These are phyloP conservation scores for Arrhopalites spinosus DNA, from an alignment of 2,888 invertebrate genomes.

Conservation along the genomic window DNA sequence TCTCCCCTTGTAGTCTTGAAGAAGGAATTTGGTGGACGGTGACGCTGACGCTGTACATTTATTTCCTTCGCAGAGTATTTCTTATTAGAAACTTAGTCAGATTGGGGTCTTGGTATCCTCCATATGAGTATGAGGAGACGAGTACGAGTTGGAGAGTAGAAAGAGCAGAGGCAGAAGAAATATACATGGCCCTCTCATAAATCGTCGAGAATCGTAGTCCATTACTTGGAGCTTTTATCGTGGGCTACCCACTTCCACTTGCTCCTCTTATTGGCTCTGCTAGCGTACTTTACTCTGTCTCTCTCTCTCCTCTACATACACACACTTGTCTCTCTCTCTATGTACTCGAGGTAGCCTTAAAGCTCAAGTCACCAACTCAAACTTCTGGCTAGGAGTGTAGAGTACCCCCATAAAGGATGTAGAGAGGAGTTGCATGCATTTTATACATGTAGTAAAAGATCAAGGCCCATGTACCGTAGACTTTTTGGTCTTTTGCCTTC, in stretches of 20 bases:
- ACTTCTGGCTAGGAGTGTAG: no score
- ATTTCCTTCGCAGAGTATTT: background rate
- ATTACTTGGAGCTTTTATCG: slow-evolving; percentile 42
- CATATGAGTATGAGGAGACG: background rate
- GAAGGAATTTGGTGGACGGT: no score
- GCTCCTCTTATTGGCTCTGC: background rate
- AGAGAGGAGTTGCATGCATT: no score
- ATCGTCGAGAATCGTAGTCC: slow-evolving; percentile 38
- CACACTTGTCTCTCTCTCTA: background rate
- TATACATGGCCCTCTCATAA: slow-evolving; percentile 31
- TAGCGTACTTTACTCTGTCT: background rate
- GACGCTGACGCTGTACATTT: no score
- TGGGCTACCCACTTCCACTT: slow-evolving; percentile 34
- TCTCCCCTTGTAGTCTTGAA: no score
- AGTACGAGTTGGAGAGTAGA: background rate
- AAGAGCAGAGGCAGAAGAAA: background rate
- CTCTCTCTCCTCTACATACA: background rate
- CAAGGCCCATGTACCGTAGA: no score
- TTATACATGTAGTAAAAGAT: no score
- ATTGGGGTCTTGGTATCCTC: background rate
- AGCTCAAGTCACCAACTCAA: no score
- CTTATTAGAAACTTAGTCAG: slow-evolving; percentile 1
- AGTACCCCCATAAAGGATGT: no score
- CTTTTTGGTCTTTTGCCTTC: background rate
- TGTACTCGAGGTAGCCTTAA: background rate